phyloP scores from a whole-genome alignment of 2,797 vertebrate species.

The Vultur gryphus region DNA sequence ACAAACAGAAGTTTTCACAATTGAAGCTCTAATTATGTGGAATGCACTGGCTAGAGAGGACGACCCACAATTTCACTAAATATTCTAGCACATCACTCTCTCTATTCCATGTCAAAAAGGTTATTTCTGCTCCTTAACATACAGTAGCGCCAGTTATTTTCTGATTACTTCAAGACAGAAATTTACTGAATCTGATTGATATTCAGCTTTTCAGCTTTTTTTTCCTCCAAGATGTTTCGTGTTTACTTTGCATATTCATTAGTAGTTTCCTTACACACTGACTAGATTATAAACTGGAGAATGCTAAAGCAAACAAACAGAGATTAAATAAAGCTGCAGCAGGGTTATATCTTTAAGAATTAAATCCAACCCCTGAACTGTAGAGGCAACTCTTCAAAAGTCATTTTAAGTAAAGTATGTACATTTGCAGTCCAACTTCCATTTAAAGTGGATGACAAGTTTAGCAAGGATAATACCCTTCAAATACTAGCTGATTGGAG shows the following conservation, averaged over 20 bases:
- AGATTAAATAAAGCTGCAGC: constrained; percentile 9
- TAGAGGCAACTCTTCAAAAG: constrained; percentile 19
- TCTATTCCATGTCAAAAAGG: neutral
- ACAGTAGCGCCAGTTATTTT: neutral
- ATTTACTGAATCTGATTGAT: neutral
- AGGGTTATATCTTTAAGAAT: neutral
- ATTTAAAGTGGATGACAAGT: constrained; percentile 47
- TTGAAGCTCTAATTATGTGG: neutral
- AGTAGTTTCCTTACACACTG: neutral
- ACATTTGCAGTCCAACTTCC: constrained; percentile 13
- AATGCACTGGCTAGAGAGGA: neutral
- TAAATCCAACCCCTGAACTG: neutral
- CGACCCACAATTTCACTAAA: neutral
- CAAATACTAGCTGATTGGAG: constrained; percentile 24
- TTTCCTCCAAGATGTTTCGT: neutral
- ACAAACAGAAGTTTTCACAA: neutral
- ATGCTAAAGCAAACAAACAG: neutral
- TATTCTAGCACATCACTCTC: neutral
- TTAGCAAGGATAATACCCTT: constrained; percentile 45
- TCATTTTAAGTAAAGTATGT: neutral
- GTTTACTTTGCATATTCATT: neutral
- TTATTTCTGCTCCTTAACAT: neutral
- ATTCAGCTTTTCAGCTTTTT: neutral
- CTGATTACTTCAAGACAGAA: neutral
- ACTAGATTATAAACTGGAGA: neutral